phyloP scores from a whole-genome alignment of 2,888 invertebrate genomes.

The Philaethria dido region DNA sequence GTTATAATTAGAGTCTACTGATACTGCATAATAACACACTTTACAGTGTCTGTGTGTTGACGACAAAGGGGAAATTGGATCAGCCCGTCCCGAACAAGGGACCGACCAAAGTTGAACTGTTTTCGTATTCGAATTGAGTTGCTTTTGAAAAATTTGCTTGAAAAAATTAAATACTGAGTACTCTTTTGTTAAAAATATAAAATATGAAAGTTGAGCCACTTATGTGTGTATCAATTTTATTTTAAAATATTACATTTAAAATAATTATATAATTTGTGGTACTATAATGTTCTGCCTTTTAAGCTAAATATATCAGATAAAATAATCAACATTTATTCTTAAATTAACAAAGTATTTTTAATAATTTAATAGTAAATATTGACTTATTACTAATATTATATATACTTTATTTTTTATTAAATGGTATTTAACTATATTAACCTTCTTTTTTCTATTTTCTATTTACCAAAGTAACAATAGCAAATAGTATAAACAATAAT shows the following conservation, averaged over 20 bases:
- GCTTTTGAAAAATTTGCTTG: constrained; percentile 2
- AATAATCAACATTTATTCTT: background rate
- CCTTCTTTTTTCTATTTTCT: background rate
- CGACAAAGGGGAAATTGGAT: constrained; percentile 46
- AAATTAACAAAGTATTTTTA: background rate
- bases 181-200: constrained; percentile 8
- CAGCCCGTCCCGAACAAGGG: constrained; percentile 20
- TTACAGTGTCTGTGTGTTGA: constrained; percentile 35
- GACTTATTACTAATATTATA: too few relatives aligned
- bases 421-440: too few relatives aligned
- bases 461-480: background rate
- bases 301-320: background rate
- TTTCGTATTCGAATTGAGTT: constrained; percentile 19
- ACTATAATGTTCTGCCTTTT: background rate
- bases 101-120: constrained; percentile 19
- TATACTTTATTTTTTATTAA: too few relatives aligned
- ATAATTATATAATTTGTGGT: background rate
- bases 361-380: too few relatives aligned
- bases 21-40: constrained; percentile 42
- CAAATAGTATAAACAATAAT: background rate
- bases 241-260: background rate
- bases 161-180: background rate
- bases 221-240: background rate
- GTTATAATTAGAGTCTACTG: constrained; percentile 45
- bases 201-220: constrained; percentile 6